These are phyloP conservation scores for Stomatorhinus ivindoensis DNA, from an alignment of 2,113 vertebrate genomes.

Conservation along the genomic window DNA sequence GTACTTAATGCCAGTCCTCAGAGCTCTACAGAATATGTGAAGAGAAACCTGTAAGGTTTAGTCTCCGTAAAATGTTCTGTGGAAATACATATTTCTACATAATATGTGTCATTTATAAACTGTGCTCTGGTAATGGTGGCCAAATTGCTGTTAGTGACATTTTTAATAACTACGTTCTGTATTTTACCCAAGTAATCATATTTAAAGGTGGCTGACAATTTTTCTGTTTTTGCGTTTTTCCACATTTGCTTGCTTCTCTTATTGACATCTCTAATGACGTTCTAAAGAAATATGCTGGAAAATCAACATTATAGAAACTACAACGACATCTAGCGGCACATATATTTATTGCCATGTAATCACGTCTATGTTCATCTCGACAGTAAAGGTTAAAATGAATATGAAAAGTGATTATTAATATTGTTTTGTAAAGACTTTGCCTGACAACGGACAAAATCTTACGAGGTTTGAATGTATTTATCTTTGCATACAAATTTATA, in stretches of 20 bases:
- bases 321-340: constrained; percentile 18
- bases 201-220: neutral
- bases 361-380: neutral
- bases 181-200: neutral
- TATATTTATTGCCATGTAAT: neutral
- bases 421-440: neutral
- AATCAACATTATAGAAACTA: neutral
- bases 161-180: neutral
- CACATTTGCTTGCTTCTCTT: neutral
- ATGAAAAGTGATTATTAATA: neutral
- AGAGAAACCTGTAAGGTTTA: neutral
- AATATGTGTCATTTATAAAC: neutral
- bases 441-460: neutral
- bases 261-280: neutral
- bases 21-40: neutral
- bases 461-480: neutral
- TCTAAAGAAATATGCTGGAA: neutral
- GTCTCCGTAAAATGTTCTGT: neutral
- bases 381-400: neutral
- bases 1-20: neutral
- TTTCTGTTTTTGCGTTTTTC: neutral
- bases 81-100: neutral
- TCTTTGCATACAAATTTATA: neutral
- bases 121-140: neutral
- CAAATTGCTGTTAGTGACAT: neutral